Base-by-base conservation (phyloP, 2,888 invertebrate genomes). In the Carpatolechia fugitivella region DNA sequence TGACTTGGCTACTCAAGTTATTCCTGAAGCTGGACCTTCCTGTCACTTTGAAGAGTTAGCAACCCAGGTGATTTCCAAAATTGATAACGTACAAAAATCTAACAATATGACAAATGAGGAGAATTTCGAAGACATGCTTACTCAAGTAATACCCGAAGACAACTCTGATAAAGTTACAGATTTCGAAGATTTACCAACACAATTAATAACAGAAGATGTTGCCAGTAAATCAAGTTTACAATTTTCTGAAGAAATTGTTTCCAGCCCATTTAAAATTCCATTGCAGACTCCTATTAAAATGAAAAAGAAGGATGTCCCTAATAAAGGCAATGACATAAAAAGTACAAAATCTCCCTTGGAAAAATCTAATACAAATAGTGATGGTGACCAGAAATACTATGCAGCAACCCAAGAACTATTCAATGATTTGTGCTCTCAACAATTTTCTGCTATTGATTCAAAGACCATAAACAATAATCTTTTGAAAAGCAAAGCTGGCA, bases 181-280 rank as follows among this genome's bases (percentile, higher is more conserved):
- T 58, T 68, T 78, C 33, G 76, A 75, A 61, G 76, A 84, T 58
- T 60, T 77, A 56, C 65, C 69, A 6, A 84, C 81, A 0, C 82
- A 84, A 69, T 65, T 80, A 31, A 58, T 82, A 57, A 62, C 60
- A n/a, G 66, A 70, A 52, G 64, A 65, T 47, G 51, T 58, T 31
- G 55, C 59, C 53, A 54, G 29, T 44, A 20, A 44, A 20, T 8
- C 40, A 54, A 41, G 33, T n/a, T 11, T 31, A 56, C 54, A 61
- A 33, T 55, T 54, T 31, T 60, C 62, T 3, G 62, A 72, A 58
- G 70, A 75, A 35, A 63, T 72, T n/a, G 60, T 69, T 10, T 59
- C 69, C 5, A 76, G 73, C 58, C 76, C 74, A 11, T 89, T 89
- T 67, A 89, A 88, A 76, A 62, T 84, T 33, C 88, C 89, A 4